Evolutionary conservation across 2,113 vertebrate genomes (phyloP).

Genomic region (Siniperca chuatsi): DNA sequence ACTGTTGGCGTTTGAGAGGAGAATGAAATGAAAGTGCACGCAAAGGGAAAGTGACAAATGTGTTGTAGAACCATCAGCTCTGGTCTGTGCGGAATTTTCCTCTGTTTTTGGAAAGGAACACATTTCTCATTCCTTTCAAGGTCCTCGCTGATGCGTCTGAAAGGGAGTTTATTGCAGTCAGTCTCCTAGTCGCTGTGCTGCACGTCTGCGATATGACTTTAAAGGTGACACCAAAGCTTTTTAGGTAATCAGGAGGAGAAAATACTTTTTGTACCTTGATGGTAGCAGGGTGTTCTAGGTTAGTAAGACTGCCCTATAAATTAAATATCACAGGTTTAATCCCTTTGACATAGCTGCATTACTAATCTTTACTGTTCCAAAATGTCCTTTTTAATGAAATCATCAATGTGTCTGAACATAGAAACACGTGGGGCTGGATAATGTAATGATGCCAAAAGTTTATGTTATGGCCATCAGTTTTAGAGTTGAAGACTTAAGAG

Average conservation of each 20-base stretch:
- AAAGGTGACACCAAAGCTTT: constrained; percentile 28
- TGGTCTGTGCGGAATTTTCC: constrained; percentile 18
- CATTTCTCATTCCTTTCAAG: constrained; percentile 51
- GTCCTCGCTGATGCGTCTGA: constrained; percentile 32
- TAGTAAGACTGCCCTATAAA: constrained; percentile 1
- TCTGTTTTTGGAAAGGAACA: constrained; percentile 24
- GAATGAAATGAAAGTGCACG: constrained; percentile 31
- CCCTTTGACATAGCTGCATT: constrained; percentile 3
- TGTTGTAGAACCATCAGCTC: constrained; percentile 32
- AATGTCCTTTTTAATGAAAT: background rate
- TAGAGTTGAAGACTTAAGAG: too few relatives aligned
- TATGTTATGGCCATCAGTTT: background rate
- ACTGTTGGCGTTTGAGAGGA: constrained; percentile 17
- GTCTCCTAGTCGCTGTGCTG: constrained; percentile 34
- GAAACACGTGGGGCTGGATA: background rate
- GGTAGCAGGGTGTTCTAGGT: background rate
- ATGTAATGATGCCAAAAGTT: background rate
- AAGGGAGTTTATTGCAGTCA: constrained; percentile 54
- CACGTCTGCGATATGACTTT: constrained; percentile 36
- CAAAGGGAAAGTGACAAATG: constrained; percentile 35
- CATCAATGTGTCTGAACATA: background rate
- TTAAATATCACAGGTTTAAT: constrained; percentile 18
- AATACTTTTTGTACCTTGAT: constrained; percentile 32
- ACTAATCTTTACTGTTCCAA: background rate
- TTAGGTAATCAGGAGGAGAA: constrained; percentile 31